Conservation (phyloP, 2,888 invertebrate genomes). For the Calliopum simillimum region DNA sequence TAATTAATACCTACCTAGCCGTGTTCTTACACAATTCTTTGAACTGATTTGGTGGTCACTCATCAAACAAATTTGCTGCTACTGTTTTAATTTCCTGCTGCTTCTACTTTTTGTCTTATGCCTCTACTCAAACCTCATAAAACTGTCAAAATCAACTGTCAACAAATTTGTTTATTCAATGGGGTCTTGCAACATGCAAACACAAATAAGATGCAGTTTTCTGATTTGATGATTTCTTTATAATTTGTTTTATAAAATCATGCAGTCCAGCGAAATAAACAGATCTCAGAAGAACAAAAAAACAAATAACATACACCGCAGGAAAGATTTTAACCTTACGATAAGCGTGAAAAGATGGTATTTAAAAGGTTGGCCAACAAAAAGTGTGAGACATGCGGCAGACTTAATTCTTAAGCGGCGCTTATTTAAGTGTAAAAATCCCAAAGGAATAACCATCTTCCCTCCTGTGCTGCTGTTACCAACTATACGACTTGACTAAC, state of each 20-base stretch:
- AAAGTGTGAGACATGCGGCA: background rate
- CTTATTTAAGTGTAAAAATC: conserved; percentile 29
- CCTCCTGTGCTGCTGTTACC: background rate
- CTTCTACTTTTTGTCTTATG: too few relatives aligned
- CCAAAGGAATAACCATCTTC: background rate
- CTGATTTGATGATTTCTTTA: conserved; percentile 25
- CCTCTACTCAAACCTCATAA: too few relatives aligned
- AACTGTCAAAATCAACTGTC: too few relatives aligned
- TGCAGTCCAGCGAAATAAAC: too few relatives aligned
- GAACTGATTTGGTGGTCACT: too few relatives aligned
- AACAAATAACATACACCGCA: conserved; percentile 15
- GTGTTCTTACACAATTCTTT: too few relatives aligned
- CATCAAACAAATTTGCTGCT: too few relatives aligned
- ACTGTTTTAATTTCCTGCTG: too few relatives aligned
- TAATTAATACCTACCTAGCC: too few relatives aligned
- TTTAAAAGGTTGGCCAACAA: conserved; percentile 9
- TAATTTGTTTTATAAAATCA: conserved; percentile 15
- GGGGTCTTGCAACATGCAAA: background rate
- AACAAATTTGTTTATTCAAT: too few relatives aligned
- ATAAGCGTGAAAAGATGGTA: conserved; percentile 17
- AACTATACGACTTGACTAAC: background rate
- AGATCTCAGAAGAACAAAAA: background rate
- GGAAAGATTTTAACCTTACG: conserved; percentile 4
- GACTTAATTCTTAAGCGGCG: conserved; percentile 1
- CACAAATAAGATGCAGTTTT: conserved; percentile 8